phyloP scores from a whole-genome alignment of 2,797 vertebrate species.

The Peromyscus aztecus region DNA sequence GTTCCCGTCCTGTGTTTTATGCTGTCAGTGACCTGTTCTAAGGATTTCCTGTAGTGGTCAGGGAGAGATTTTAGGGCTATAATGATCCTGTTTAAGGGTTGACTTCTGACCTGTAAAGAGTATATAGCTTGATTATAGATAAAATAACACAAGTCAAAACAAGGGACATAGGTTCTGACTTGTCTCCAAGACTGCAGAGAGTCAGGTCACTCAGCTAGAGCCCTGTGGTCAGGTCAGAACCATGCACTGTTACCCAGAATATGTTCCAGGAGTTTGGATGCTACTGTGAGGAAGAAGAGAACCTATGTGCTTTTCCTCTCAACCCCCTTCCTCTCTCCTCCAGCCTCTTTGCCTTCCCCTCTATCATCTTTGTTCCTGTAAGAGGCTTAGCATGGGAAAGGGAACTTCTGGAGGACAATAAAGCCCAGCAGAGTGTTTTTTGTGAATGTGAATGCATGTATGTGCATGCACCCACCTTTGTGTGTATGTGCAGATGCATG shows the following conservation, averaged over 20 bases:
- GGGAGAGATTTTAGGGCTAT: constrained; percentile 3
- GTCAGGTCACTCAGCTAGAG: background rate
- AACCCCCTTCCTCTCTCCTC: background rate
- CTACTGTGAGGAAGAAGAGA: background rate
- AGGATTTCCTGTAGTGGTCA: constrained; percentile 8
- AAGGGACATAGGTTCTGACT: background rate
- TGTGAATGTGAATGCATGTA: background rate
- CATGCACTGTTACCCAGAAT: background rate
- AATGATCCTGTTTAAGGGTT: background rate
- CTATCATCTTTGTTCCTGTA: background rate
- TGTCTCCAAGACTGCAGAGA: constrained; percentile 30
- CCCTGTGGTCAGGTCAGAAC: background rate
- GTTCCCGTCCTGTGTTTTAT: background rate
- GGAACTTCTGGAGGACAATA: constrained; percentile 11
- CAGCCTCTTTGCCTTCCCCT: background rate
- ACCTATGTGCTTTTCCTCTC: background rate
- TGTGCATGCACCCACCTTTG: background rate
- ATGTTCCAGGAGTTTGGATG: background rate
- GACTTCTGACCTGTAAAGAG: constrained; percentile 19
- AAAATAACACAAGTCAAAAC: background rate
- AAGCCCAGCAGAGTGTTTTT: background rate
- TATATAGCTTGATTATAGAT: background rate
- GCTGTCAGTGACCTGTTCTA: background rate
- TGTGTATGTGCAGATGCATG: background rate
- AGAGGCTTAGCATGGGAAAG: background rate